Conservation (phyloP, 2,113 vertebrate genomes). For the Tetrax tetrax region DNA sequence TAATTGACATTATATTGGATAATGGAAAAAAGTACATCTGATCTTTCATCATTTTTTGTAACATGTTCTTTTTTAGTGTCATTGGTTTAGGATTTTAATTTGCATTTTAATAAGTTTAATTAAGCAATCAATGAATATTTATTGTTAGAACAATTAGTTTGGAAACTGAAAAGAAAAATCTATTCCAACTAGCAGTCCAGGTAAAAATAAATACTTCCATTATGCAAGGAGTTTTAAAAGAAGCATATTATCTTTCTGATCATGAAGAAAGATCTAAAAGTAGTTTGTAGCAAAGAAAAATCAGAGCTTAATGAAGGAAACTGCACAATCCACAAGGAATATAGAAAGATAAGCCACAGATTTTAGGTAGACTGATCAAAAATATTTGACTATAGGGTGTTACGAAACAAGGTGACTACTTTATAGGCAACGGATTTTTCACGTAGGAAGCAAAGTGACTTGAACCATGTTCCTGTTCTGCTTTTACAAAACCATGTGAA, state of each 20-base stretch:
- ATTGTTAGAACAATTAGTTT: not conserved
- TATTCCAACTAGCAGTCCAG: not conserved
- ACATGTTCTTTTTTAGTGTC: not conserved
- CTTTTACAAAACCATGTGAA: rapidly evolving
- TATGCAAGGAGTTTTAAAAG: not conserved
- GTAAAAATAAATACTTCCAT: not conserved
- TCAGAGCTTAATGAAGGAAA: not conserved
- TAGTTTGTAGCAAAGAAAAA: not conserved
- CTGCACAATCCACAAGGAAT: not conserved
- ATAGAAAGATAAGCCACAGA: not conserved
- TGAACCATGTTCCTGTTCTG: not conserved
- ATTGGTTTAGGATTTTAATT: constrained; percentile 17
- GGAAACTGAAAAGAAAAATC: not conserved
- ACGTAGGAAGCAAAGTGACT: not conserved
- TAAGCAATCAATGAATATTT: constrained; percentile 28
- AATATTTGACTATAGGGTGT: not conserved
- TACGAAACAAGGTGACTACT: not conserved
- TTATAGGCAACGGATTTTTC: not conserved
- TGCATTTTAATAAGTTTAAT: constrained; percentile 52
- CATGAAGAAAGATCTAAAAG: not conserved
- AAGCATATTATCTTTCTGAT: not conserved
- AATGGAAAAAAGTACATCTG: constrained; percentile 32
- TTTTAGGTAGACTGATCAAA: not conserved
- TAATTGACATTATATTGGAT: not conserved
- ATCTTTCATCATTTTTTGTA: constrained; percentile 6